phyloP scores from a whole-genome alignment of 2,888 invertebrate species.

The Quadroppia sp. region DNA sequence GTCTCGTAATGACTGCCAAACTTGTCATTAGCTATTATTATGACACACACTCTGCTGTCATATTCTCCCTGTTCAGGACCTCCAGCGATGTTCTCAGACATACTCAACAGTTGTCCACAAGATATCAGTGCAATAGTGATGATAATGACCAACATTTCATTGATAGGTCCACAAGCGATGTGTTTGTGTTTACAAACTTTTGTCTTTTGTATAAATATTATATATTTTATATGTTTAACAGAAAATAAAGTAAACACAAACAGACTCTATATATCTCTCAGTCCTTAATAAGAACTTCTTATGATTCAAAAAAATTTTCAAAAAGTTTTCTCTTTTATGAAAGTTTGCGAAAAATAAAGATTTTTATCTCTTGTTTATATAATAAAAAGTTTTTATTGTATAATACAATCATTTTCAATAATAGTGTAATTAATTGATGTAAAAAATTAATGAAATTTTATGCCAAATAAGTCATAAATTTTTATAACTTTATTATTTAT shows the following conservation, averaged over 20 bases:
- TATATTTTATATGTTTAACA: neutral
- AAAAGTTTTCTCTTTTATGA: neutral
- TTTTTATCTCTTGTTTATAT: neutral
- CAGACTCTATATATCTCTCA: neutral
- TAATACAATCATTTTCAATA: neutral
- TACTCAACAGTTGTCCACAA: neutral
- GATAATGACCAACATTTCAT: neutral
- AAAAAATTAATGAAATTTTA: neutral
- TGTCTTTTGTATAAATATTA: neutral
- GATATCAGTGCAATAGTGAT: neutral
- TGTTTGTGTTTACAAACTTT: constrained; percentile 7
- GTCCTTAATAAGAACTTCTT: too few relatives aligned
- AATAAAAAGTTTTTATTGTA: neutral
- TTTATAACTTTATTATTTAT: constrained; percentile 17
- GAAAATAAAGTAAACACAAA: neutral
- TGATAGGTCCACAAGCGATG: neutral
- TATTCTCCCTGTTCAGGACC: constrained; percentile 20
- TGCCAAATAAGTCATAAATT: neutral
- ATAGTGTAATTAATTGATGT: neutral
- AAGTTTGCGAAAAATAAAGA: neutral
- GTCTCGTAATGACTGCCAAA: neutral
- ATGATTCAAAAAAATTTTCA: too few relatives aligned
- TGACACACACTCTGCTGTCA: constrained; percentile 20
- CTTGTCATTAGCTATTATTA: constrained; percentile 21
- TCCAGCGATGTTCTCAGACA: constrained; percentile 23